Conservation (phyloP, 2,797 vertebrate species). For the Pseudochromis fuscus region DNA sequence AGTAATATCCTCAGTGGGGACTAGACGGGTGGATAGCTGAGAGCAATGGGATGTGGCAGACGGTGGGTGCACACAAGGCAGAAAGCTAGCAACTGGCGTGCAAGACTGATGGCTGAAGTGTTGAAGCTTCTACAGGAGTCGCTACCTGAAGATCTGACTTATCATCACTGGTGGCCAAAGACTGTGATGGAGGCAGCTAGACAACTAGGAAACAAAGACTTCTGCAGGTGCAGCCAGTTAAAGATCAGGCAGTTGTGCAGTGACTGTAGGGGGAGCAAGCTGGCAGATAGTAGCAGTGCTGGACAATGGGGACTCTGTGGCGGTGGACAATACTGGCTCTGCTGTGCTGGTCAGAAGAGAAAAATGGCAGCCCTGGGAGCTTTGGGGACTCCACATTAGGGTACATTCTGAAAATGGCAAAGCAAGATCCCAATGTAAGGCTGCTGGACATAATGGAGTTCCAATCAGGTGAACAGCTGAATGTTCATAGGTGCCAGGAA, state of each 20-base stretch:
- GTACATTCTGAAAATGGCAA: neutral
- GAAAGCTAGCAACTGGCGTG: neutral
- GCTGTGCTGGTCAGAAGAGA: neutral
- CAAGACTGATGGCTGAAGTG: neutral
- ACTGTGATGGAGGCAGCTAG: neutral
- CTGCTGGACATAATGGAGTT: neutral
- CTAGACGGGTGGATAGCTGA: no score
- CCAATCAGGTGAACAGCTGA: neutral
- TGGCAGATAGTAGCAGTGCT: neutral
- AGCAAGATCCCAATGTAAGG: neutral
- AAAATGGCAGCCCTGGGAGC: neutral
- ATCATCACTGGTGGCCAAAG: neutral
- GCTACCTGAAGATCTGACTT: neutral
- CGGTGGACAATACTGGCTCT: no score
- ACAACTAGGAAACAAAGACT: neutral
- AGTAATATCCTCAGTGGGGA: neutral
- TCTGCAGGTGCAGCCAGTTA: neutral
- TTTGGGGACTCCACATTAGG: neutral
- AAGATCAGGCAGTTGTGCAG: neutral
- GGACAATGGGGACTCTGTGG: neutral
- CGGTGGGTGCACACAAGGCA: no score
- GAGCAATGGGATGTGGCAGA: no score
- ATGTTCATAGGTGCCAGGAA: neutral
- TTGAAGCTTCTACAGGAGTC: neutral
- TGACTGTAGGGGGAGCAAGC: neutral